A percentile compares a stretch with the other conserved stretches of the same genome.
Conservation (phyloP, 1,140 invertebrate species). For the Eubasilissa regina region DNA sequence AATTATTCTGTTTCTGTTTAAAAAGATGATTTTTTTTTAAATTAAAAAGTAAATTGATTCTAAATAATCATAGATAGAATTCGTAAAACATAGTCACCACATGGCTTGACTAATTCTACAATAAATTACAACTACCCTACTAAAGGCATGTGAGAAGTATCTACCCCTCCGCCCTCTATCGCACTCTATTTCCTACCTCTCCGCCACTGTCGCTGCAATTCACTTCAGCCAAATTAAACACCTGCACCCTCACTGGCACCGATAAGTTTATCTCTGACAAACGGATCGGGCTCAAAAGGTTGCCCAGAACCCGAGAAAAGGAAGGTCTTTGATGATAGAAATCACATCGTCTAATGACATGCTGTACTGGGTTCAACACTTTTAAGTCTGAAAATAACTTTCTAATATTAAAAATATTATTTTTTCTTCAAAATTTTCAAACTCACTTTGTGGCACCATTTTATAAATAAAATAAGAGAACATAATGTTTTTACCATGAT, state of each 20-base stretch:
- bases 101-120: neutral
- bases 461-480: neutral
- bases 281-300: constrained; percentile 28
- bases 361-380: constrained; percentile 14
- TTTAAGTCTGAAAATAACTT: neutral
- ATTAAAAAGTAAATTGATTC: no score
- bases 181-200: neutral
- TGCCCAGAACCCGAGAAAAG: neutral
- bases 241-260: neutral
- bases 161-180: neutral
- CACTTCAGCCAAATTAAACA: constrained; percentile 26
- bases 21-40: no score
- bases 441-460: neutral
- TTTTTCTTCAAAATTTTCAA: neutral
- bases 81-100: no score
- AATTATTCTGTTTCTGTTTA: no score
- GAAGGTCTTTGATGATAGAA: constrained; percentile 38
- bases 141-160: neutral
- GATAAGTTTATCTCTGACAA: constrained; percentile 11
- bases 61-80: no score
- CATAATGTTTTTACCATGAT: neutral
- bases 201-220: neutral
- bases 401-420: neutral
- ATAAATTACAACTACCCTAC: neutral
- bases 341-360: constrained; percentile 43